Percentiles rank a stretch among this genome's conserved stretches.
These are phyloP conservation scores for Littorina saxatilis DNA, from an alignment of 1,140 invertebrate species.

Conservation along the genomic window DNA sequence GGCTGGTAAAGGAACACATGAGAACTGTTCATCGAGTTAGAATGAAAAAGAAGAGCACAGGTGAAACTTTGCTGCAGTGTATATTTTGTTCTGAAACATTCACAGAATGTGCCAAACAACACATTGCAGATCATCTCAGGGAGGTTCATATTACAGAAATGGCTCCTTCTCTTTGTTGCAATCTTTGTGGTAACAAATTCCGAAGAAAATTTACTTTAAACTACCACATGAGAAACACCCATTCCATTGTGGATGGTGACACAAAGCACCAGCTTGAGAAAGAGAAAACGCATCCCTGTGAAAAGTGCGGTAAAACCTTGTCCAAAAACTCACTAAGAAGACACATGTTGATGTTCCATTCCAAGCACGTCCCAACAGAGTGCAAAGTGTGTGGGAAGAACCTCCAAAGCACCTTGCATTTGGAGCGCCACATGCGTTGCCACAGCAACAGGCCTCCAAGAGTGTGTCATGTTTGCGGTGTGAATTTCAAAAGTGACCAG, in stretches of 20 bases:
- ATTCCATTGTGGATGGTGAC: background rate
- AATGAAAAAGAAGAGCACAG: background rate
- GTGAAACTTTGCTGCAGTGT: background rate
- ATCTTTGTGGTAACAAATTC: slow-evolving; percentile 3
- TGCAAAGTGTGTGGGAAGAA: slow-evolving; percentile 11
- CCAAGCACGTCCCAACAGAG: background rate
- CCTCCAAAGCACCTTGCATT: background rate
- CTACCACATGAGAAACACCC: background rate
- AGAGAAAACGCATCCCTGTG: background rate
- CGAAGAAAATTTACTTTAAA: background rate
- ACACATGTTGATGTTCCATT: slow-evolving; percentile 5
- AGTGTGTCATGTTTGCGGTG: slow-evolving; percentile 14
- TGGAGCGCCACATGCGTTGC: background rate
- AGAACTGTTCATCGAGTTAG: background rate
- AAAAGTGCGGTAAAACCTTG: slow-evolving; percentile 21
- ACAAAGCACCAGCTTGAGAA: background rate
- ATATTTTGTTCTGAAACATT: background rate
- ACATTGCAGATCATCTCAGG: background rate
- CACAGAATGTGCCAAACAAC: background rate
- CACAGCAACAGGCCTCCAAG: background rate
- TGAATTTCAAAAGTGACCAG: background rate
- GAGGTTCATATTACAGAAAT: background rate
- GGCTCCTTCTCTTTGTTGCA: background rate
- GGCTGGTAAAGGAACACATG: background rate
- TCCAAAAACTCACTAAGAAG: background rate